Evolutionary conservation across 2,888 invertebrate genomes (phyloP).

Genomic region (Orthosia gothica): DNA sequence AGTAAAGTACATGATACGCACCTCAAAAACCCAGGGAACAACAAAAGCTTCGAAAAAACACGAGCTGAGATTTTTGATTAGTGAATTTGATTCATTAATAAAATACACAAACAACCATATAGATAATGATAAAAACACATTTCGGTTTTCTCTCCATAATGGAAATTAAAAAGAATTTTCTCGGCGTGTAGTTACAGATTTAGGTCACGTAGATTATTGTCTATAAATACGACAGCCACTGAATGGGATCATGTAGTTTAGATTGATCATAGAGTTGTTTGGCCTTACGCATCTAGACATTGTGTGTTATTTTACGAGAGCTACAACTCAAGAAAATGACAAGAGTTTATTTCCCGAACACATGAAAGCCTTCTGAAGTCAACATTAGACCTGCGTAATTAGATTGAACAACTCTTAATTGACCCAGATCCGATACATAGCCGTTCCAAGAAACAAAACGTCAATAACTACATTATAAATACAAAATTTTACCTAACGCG

Average conservation of each 20-base stretch:
- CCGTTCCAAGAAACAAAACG: constrained; percentile 30
- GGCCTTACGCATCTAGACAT: neutral
- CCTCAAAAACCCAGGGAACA: neutral
- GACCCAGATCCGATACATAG: constrained; percentile 24
- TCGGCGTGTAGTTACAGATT: constrained; percentile 12
- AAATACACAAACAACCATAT: neutral
- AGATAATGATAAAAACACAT: neutral
- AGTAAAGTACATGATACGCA: neutral
- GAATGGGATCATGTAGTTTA: constrained; percentile 18
- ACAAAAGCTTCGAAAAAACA: neutral
- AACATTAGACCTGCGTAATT: constrained; percentile 19
- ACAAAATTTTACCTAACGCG: constrained; percentile 11
- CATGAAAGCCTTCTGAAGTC: constrained; percentile 18
- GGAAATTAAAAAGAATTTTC: neutral
- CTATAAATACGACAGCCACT: constrained; percentile 4
- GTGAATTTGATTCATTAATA: neutral
- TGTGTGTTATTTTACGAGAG: constrained; percentile 36
- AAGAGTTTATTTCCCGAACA: constrained; percentile 22
- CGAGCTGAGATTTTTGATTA: neutral
- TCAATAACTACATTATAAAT: constrained; percentile 23
- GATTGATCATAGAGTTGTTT: constrained; percentile 1
- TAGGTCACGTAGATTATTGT: constrained; percentile 18
- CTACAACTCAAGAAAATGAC: constrained; percentile 7
- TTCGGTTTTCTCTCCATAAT: neutral
- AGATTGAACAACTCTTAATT: constrained; percentile 43